phyloP scores from a whole-genome alignment of 37 sponge, comb jelly and placozoan species.

The Eunapius fragilis region DNA sequence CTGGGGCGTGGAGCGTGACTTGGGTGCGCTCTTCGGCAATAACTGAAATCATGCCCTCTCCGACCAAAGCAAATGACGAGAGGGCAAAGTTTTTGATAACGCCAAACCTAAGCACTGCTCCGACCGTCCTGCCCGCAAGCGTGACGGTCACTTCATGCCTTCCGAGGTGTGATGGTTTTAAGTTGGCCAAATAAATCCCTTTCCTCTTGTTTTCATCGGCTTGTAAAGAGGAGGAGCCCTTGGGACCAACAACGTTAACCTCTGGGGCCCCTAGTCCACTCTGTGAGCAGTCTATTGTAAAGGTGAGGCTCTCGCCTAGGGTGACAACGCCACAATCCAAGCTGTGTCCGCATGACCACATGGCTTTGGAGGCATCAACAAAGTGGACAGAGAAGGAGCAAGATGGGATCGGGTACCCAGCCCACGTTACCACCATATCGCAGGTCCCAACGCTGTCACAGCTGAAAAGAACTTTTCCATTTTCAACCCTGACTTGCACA shows the following conservation, averaged over 20 bases:
- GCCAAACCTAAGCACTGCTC: slow-evolving; percentile 57
- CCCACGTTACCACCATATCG: slow-evolving; percentile 48
- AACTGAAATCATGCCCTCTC: slow-evolving; percentile 44
- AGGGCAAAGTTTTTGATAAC: slow-evolving; percentile 60
- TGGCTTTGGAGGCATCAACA: slow-evolving; percentile 52
- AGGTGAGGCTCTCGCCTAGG: slow-evolving; percentile 26
- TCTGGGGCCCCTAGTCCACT: slow-evolving; percentile 59
- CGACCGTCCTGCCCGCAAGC: slow-evolving; percentile 64
- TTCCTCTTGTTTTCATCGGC: slow-evolving; percentile 53
- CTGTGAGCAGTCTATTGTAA: slow-evolving; percentile 27
- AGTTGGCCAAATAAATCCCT: slow-evolving; percentile 47
- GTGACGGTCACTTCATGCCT: slow-evolving; percentile 62
- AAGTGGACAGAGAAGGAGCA: slow-evolving; percentile 35
- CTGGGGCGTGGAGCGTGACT: slow-evolving; percentile 50
- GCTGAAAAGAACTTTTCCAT: neutral
- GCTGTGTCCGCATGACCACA: slow-evolving; percentile 19
- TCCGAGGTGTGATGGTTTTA: slow-evolving; percentile 82
- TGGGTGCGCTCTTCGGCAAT: slow-evolving; percentile 22
- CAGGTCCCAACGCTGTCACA: slow-evolving; percentile 21
- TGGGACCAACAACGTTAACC: slow-evolving; percentile 55
- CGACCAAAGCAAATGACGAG: slow-evolving; percentile 43
- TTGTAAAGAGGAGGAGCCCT: slow-evolving; percentile 24
- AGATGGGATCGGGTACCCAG: slow-evolving; percentile 49
- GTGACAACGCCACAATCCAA: neutral
- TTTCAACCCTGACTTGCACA: neutral